Conservation (phyloP, 2,113 vertebrate species). For the Limanda limanda region DNA sequence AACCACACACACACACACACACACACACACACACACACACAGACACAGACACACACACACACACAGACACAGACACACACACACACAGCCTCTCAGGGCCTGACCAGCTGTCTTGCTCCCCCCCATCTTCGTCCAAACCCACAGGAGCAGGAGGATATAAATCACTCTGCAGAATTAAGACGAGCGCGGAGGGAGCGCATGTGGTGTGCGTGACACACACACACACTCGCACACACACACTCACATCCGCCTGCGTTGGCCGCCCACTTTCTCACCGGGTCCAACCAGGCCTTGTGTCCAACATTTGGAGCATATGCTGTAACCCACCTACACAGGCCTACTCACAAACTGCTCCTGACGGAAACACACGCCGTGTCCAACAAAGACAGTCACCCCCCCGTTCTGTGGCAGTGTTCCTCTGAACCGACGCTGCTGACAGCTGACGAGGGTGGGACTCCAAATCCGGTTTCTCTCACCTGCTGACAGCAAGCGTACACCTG, state of each 20-base stretch:
- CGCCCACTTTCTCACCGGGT: conserved; percentile 29
- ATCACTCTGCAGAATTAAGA: conserved; percentile 67
- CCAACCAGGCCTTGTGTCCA: conserved; percentile 34
- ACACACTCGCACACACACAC: not conserved
- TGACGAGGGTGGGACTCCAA: conserved; percentile 13
- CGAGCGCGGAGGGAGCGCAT: conserved; percentile 31
- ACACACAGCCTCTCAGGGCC: conserved; percentile 55
- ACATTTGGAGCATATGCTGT: conserved; percentile 31
- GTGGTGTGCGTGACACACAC: conserved; percentile 48
- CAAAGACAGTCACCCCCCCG: conserved; percentile 56
- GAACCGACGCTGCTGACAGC: not conserved
- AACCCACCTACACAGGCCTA: conserved; percentile 45
- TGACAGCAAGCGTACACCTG: conserved; percentile 47
- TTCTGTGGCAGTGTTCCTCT: conserved; percentile 30
- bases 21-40: conserved; percentile 15
- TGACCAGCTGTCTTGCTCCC: conserved; percentile 73
- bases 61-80: conserved; percentile 34
- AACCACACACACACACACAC: conserved; percentile 44
- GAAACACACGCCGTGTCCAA: not conserved
- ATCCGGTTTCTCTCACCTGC: conserved; percentile 53
- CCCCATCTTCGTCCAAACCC: conserved; percentile 72
- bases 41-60: conserved; percentile 30
- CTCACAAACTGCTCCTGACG: not conserved
- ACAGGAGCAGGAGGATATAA: conserved; percentile 69
- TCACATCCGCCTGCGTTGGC: not conserved